Evolutionary conservation across 2,113 vertebrate genomes (phyloP).

Genomic region (Syrmaticus mikado): DNA sequence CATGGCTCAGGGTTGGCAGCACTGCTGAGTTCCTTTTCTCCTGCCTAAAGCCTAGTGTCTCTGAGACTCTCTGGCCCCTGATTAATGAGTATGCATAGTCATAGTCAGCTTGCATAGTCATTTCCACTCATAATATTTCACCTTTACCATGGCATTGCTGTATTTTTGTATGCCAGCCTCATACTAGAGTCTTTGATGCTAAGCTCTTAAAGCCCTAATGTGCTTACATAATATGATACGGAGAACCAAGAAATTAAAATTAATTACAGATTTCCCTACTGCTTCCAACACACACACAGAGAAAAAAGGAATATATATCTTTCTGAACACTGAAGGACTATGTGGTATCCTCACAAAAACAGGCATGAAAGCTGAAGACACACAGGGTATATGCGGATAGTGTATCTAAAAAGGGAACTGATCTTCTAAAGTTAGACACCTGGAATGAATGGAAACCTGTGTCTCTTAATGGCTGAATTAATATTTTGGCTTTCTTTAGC

Average conservation of each 20-base stretch:
- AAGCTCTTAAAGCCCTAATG: slow-evolving; percentile 48
- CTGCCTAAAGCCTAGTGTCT: not conserved
- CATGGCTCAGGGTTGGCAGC: not conserved
- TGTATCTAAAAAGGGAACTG: not conserved
- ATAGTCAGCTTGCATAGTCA: not conserved
- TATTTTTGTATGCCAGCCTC: slow-evolving; percentile 10
- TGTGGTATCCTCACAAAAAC: not conserved
- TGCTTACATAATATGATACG: slow-evolving; percentile 44
- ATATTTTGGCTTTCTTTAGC: not conserved
- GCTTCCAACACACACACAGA: not conserved
- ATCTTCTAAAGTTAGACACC: not conserved
- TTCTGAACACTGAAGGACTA: not conserved
- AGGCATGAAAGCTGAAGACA: not conserved
- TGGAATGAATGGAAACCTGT: not conserved
- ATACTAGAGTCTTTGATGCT: not conserved
- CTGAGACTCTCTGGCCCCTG: not conserved
- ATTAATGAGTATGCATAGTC: not conserved
- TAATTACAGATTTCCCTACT: slow-evolving; percentile 35
- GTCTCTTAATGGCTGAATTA: not conserved
- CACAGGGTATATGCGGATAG: not conserved
- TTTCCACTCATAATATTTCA: not conserved
- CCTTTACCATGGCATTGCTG: not conserved
- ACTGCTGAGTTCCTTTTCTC: not conserved
- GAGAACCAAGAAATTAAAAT: slow-evolving; percentile 27
- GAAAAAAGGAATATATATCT: not conserved